These are phyloP conservation scores for Albula goreensis DNA, from an alignment of 2,113 vertebrate species.

Conservation along the genomic window DNA sequence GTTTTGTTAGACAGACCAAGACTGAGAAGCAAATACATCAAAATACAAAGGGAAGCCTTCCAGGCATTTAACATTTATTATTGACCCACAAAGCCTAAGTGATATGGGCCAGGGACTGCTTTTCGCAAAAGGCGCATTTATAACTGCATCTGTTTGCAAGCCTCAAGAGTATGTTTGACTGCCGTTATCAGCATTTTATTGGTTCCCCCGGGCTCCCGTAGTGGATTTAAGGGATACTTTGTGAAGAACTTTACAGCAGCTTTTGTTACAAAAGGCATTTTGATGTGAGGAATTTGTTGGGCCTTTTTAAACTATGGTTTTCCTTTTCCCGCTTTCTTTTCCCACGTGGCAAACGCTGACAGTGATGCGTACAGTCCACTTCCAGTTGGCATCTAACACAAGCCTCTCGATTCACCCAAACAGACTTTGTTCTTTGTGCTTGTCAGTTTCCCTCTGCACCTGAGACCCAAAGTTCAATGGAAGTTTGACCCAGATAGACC, in stretches of 20 bases:
- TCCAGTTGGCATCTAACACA: slow-evolving; percentile 3
- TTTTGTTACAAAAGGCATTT: slow-evolving; percentile 7
- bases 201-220: background rate
- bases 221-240: background rate
- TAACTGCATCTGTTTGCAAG: background rate
- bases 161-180: slow-evolving; percentile 2
- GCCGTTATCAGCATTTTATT: slow-evolving; percentile 9
- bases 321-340: background rate
- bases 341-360: background rate
- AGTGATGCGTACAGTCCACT: background rate
- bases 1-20: slow-evolving; percentile 1
- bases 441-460: slow-evolving; percentile 12
- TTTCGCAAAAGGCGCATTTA: slow-evolving; percentile 7
- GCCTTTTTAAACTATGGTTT: background rate
- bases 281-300: background rate
- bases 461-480: slow-evolving; percentile 6
- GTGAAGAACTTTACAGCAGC: background rate
- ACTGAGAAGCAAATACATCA: slow-evolving; percentile 3
- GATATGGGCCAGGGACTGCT: slow-evolving; percentile 30
- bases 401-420: background rate
- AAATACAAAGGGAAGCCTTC: background rate
- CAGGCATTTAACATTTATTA: slow-evolving; percentile 30
- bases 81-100: slow-evolving; percentile 30
- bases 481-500: slow-evolving; percentile 30
- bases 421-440: slow-evolving; percentile 14